Evolutionary conservation across 2,797 vertebrate species (phyloP).

Genomic region (Pseudopleuronectes americanus): DNA sequence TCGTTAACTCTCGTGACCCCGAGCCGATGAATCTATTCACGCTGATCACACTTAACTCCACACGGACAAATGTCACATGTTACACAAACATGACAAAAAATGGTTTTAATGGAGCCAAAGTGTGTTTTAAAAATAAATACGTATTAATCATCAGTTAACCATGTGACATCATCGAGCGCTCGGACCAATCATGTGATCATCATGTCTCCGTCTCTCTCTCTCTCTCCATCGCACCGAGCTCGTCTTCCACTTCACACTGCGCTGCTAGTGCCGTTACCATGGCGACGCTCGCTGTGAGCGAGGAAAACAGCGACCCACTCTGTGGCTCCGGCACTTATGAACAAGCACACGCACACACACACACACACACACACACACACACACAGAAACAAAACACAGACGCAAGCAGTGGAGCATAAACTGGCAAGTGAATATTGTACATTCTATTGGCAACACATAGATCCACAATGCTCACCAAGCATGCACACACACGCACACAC

Average conservation of each 20-base stretch:
- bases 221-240: slow-evolving; percentile 62
- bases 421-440: slow-evolving; percentile 10
- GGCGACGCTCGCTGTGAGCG: slow-evolving; percentile 76
- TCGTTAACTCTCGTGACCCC: slow-evolving; percentile 67
- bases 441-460: background rate
- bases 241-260: slow-evolving; percentile 81
- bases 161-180: slow-evolving; percentile 52
- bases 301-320: slow-evolving; percentile 81
- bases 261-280: slow-evolving; percentile 82
- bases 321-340: slow-evolving; percentile 73
- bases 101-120: background rate
- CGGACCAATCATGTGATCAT: slow-evolving; percentile 30
- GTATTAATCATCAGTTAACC: slow-evolving; percentile 4
- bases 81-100: background rate
- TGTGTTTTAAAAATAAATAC: too few species aligned
- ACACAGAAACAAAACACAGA: slow-evolving; percentile 2
- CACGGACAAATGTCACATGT: background rate
- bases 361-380: slow-evolving; percentile 3
- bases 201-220: slow-evolving; percentile 4
- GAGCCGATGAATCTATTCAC: background rate
- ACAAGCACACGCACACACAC: slow-evolving; percentile 21
- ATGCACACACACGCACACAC: background rate
- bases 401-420: background rate
- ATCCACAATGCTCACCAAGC: background rate
- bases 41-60: slow-evolving; percentile 23